A percentile compares a stretch with the other conserved stretches of the same genome.
Conservation (phyloP, 1,140 invertebrate species). For the Drosophila funebris region DNA sequence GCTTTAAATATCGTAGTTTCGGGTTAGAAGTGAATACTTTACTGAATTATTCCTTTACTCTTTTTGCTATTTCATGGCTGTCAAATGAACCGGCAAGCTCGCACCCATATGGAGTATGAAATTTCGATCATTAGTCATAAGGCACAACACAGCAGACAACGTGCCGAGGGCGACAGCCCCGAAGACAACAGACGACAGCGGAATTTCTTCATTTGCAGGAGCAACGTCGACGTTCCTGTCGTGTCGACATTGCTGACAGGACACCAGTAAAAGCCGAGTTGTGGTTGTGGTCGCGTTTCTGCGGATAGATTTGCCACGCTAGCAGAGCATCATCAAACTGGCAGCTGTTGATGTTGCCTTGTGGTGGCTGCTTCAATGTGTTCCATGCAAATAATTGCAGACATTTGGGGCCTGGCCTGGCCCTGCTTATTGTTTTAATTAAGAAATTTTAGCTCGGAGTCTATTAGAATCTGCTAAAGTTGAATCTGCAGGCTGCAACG, state of each 20-base stretch:
- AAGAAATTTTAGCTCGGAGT: constrained; percentile 72
- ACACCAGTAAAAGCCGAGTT: constrained; percentile 28
- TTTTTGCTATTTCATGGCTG: constrained; percentile 67
- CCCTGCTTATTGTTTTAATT: constrained; percentile 78
- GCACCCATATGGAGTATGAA: constrained; percentile 39
- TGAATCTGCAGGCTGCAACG: constrained; percentile 29
- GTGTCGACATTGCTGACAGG: constrained; percentile 49
- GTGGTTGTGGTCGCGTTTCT: constrained; percentile 61
- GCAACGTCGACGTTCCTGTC: constrained; percentile 58
- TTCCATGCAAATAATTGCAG: constrained; percentile 74
- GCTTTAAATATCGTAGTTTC: constrained; percentile 21
- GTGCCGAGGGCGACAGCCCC: constrained; percentile 50
- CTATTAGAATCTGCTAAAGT: constrained; percentile 63
- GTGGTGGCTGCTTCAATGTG: constrained; percentile 15
- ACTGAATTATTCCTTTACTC: too few relatives aligned
- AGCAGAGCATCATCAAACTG: constrained; percentile 35
- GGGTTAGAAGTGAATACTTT: constrained; percentile 10
- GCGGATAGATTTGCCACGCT: constrained; percentile 66
- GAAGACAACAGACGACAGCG: constrained; percentile 63
- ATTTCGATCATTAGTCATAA: constrained; percentile 69
- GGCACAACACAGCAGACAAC: constrained; percentile 8
- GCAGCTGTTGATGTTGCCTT: constrained; percentile 60
- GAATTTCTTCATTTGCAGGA: constrained; percentile 76
- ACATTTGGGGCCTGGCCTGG: constrained; percentile 57
- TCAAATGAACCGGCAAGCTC: constrained; percentile 60